A percentile compares a stretch with the other conserved stretches of the same genome.
Evolutionary conservation across 2,797 vertebrate species (phyloP).

Genomic region (Atherinosoma microstoma): DNA sequence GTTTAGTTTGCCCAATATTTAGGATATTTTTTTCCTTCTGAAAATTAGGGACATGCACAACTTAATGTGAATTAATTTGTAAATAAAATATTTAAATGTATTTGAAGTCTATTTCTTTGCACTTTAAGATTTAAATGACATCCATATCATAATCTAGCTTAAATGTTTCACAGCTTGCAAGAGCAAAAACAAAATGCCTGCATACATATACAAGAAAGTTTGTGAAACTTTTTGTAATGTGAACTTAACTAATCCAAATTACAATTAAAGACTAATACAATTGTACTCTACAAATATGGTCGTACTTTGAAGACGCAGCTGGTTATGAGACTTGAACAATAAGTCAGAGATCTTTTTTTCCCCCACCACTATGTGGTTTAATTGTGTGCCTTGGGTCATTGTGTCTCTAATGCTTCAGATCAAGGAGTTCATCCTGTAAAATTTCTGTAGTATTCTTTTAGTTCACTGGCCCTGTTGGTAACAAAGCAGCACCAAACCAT

Average conservation of each 20-base stretch:
- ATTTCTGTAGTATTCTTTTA: not conserved
- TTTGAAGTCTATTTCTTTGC: constrained; percentile 2
- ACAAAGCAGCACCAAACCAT: not conserved
- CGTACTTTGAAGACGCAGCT: no score
- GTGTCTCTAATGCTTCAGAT: not conserved
- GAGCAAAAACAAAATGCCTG: not conserved
- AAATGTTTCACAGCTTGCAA: not conserved
- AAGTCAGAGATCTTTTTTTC: no score
- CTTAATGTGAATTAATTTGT: constrained; percentile 66
- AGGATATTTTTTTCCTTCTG: not conserved
- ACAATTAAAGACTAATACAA: not conserved
- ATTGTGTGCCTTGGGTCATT: no score
- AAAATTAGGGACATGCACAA: constrained; percentile 34
- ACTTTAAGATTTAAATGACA: not conserved
- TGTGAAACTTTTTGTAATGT: not conserved
- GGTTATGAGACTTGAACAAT: no score
- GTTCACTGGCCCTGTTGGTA: not conserved
- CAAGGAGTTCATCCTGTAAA: not conserved
- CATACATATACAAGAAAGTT: not conserved
- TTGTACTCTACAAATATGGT: no score
- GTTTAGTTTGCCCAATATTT: not conserved
- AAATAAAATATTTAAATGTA: constrained; percentile 72
- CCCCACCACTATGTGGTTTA: no score
- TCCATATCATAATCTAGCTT: not conserved
- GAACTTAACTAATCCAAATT: not conserved